A percentile compares a stretch with the other conserved stretches of the same genome.
Conservation (phyloP, 2,113 vertebrate species). For the Mirza zaza region DNA sequence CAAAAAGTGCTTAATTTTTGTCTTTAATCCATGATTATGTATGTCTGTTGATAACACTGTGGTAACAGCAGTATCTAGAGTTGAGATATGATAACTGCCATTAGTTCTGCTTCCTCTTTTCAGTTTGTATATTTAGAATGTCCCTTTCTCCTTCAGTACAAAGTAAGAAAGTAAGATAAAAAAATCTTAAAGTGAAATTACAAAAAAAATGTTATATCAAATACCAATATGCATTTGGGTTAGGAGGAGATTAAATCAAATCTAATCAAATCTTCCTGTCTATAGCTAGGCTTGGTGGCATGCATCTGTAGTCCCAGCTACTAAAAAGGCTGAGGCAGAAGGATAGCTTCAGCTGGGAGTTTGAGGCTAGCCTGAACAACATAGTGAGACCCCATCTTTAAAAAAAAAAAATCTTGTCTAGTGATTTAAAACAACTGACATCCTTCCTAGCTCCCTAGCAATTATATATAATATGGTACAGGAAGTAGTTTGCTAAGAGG, state of each 20-base stretch:
- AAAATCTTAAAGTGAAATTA: neutral
- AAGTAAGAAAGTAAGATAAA: conserved; percentile 18
- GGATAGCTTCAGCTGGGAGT: neutral
- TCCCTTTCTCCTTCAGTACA: neutral
- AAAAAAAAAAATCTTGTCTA: neutral
- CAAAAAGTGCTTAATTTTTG: neutral
- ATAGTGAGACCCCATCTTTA: neutral
- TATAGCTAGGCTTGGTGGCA: neutral
- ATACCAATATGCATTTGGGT: neutral
- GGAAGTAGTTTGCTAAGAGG: neutral
- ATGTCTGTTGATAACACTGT: neutral
- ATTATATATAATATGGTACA: neutral
- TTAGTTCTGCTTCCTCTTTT: neutral
- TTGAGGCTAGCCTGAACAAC: neutral
- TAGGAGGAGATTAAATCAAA: neutral
- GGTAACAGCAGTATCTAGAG: neutral
- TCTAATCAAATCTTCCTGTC: neutral
- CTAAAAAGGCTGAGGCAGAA: neutral
- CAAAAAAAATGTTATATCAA: neutral
- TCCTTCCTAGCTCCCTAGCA: neutral
- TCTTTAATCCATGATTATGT: neutral
- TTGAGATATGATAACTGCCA: neutral
- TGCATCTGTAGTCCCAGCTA: neutral
- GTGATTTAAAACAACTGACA: neutral
- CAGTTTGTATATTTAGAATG: neutral